Conservation (phyloP, 2,888 invertebrate species). For the Nymphalis polychloros region DNA sequence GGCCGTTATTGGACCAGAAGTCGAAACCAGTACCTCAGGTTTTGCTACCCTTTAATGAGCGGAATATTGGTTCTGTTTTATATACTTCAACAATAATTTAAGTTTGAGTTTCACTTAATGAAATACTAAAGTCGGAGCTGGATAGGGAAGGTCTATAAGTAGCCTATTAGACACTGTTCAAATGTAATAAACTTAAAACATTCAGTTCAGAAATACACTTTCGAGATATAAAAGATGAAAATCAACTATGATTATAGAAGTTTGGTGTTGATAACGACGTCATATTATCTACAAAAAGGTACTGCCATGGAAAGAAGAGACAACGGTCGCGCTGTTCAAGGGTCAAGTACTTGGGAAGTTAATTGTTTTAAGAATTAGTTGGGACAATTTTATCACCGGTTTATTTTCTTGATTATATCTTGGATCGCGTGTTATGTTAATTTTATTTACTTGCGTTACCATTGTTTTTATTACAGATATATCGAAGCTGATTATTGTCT, state of each 20-base stretch:
- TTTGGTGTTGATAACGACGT: constrained; percentile 56
- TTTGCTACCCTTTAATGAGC: too few species aligned
- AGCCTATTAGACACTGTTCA: too few species aligned
- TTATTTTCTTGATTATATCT: constrained; percentile 16
- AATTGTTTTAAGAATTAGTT: constrained; percentile 46
- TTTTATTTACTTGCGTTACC: constrained; percentile 20
- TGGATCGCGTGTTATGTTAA: constrained; percentile 11
- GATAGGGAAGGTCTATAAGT: too few species aligned
- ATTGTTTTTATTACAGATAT: constrained; percentile 5
- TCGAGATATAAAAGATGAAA: too few species aligned
- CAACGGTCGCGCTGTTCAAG: constrained; percentile 47
- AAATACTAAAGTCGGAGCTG: too few species aligned
- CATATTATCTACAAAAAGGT: constrained; percentile 56
- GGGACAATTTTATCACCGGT: constrained; percentile 20
- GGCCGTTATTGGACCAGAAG: too few species aligned
- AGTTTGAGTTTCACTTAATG: too few species aligned
- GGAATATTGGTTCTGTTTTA: too few species aligned
- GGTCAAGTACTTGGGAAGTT: constrained; percentile 42
- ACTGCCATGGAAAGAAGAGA: constrained; percentile 72
- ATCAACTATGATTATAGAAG: constrained; percentile 43
- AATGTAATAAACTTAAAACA: too few species aligned
- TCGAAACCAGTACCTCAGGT: too few species aligned
- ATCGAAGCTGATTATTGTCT: constrained; percentile 5
- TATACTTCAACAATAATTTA: too few species aligned
- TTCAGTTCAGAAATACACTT: too few species aligned